Evolutionary conservation across 2,797 vertebrate genomes (phyloP).

Genomic region (Caiman crocodilus): DNA sequence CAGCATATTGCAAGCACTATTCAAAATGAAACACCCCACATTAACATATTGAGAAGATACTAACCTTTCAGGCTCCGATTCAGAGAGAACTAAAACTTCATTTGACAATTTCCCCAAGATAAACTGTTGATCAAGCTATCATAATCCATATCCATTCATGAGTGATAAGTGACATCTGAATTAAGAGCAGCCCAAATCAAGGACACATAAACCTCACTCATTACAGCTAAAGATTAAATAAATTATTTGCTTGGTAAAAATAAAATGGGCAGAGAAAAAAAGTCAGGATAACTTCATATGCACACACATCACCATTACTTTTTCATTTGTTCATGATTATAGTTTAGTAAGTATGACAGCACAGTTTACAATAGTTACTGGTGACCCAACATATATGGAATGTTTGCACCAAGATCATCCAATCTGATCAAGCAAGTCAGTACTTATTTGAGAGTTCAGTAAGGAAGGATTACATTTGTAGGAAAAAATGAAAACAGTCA

Average conservation of each 20-base stretch:
- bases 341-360: neutral
- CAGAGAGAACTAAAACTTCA: neutral
- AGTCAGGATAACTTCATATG: neutral
- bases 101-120: neutral
- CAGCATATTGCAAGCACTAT: neutral
- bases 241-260: neutral
- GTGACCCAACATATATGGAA: neutral
- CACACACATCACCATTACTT: neutral
- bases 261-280: neutral
- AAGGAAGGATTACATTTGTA: neutral
- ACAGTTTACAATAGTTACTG: neutral
- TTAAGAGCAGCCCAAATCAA: neutral
- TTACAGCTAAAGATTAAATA: too few species aligned
- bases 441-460: neutral
- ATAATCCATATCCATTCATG: neutral
- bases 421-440: neutral
- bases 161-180: neutral
- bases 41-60: neutral
- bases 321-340: neutral
- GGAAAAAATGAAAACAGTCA: too few species aligned
- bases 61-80: neutral
- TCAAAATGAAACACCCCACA: neutral
- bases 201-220: neutral
- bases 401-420: accelerated
- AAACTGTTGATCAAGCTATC: neutral